These are phyloP conservation scores for Oeneis ivallda DNA, from an alignment of 2,888 invertebrate genomes.

Conservation along the genomic window DNA sequence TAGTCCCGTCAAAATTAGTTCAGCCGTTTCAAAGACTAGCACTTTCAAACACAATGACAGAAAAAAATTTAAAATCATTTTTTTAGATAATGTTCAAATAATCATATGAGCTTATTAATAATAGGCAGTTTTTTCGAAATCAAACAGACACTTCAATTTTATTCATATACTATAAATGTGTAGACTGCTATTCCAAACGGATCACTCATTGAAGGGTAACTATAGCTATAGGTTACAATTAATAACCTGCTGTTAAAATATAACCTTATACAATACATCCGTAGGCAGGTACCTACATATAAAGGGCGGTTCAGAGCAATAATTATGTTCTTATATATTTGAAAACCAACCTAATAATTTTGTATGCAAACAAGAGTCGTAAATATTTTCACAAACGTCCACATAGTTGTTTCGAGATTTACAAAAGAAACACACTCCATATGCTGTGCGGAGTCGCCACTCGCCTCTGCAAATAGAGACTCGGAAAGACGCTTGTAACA, in stretches of 20 bases:
- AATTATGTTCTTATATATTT: slow-evolving; percentile 17
- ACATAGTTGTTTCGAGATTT: slow-evolving; percentile 38
- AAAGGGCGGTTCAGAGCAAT: slow-evolving; percentile 34
- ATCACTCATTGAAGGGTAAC: not conserved
- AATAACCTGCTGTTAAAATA: not conserved
- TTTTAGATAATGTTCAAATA: no score
- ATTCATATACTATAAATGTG: no score
- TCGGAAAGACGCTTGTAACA: slow-evolving; percentile 70
- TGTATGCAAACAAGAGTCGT: slow-evolving; percentile 32
- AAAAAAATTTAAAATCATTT: no score
- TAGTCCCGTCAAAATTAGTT: no score
- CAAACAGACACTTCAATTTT: no score
- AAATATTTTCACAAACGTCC: slow-evolving; percentile 38
- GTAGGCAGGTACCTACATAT: slow-evolving; percentile 20
- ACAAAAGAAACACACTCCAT: slow-evolving; percentile 52
- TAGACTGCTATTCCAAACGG: not conserved
- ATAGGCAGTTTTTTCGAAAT: no score
- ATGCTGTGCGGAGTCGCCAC: slow-evolving; percentile 58
- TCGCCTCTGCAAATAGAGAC: slow-evolving; percentile 70
- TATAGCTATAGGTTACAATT: not conserved
- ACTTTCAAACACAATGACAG: no score
- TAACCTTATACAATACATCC: slow-evolving; percentile 1
- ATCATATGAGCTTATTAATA: no score
- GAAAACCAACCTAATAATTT: slow-evolving; percentile 29
- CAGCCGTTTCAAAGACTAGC: no score